Evolutionary conservation across 2,113 vertebrate species (phyloP).

Genomic region (Pollachius pollachius): DNA sequence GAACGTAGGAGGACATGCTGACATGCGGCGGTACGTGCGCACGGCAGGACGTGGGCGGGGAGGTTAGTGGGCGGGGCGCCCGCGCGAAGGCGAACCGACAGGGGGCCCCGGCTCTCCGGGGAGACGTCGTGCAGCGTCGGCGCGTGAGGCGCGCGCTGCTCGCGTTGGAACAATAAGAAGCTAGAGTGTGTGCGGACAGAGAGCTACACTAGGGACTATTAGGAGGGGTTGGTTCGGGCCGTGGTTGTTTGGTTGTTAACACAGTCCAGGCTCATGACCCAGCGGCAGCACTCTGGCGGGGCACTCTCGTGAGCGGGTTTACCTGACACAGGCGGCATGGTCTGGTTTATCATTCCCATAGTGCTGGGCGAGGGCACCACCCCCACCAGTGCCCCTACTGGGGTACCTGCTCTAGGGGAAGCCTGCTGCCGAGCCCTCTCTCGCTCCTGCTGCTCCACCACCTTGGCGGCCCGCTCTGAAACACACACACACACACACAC

Average conservation of each 20-base stretch:
- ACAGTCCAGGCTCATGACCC: conserved; percentile 57
- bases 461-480: conserved; percentile 98
- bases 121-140: conserved; percentile 51
- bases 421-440: conserved; percentile 92
- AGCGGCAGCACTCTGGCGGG: conserved; percentile 59
- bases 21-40: conserved; percentile 85
- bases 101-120: conserved; percentile 23
- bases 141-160: conserved; percentile 26
- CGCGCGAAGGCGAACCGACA: conserved; percentile 41
- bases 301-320: conserved; percentile 74
- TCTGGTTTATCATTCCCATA: conserved; percentile 99
- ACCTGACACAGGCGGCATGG: conserved; percentile 98
- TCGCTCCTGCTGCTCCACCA: conserved; percentile 98
- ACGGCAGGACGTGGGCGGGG: conserved; percentile 35
- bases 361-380: conserved; percentile 96
- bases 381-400: conserved; percentile 96
- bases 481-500: conserved; percentile 42
- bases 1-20: conserved; percentile 20
- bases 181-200: not conserved
- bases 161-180: conserved; percentile 23
- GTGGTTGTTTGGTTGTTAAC: conserved; percentile 23
- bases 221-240: no score
- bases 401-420: conserved; percentile 98
- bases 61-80: conserved; percentile 71
- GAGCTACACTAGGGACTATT: no score